These are phyloP conservation scores for Neogobius melanostomus DNA, from an alignment of 2,113 vertebrate species.

Conservation along the genomic window DNA sequence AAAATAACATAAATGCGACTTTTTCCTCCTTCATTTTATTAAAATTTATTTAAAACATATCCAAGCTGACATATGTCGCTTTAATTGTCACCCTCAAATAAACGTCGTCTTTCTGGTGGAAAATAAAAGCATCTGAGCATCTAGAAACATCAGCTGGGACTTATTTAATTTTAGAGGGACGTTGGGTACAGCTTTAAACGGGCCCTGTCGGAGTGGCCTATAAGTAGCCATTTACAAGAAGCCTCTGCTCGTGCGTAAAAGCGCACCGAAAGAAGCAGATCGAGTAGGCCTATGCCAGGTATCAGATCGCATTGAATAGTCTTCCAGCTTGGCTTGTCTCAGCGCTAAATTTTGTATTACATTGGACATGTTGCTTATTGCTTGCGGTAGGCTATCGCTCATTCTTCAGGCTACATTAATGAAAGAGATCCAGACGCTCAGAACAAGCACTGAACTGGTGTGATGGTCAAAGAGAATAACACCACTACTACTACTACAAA, in stretches of 20 bases:
- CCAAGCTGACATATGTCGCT: constrained; percentile 24
- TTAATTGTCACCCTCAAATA: constrained; percentile 36
- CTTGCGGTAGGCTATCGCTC: too few relatives aligned
- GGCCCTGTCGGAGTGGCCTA: constrained; percentile 18
- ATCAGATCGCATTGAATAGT: constrained; percentile 17
- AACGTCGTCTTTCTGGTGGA: constrained; percentile 36
- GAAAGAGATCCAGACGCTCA: constrained; percentile 16
- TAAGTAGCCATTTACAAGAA: constrained; percentile 26
- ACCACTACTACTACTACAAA: too few relatives aligned
- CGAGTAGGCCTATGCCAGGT: neutral
- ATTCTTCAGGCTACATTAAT: neutral
- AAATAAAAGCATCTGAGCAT: constrained; percentile 44
- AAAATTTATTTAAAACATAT: constrained; percentile 30
- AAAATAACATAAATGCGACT: constrained; percentile 55
- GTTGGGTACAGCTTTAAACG: constrained; percentile 23
- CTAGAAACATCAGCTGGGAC: constrained; percentile 48
- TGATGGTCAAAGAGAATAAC: neutral
- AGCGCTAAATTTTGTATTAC: constrained; percentile 3
- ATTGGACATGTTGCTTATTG: constrained; percentile 2
- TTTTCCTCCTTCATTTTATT: constrained; percentile 58
- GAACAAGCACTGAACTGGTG: constrained; percentile 11
- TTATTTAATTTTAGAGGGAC: constrained; percentile 50
- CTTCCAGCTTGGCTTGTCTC: neutral
- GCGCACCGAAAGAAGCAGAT: constrained; percentile 25
- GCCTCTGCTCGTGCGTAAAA: constrained; percentile 26